Percentiles rank a stretch among this genome's conserved stretches.
These are phyloP conservation scores for Podotricha telesiphe DNA, from an alignment of 2,888 invertebrate species.

Conservation along the genomic window DNA sequence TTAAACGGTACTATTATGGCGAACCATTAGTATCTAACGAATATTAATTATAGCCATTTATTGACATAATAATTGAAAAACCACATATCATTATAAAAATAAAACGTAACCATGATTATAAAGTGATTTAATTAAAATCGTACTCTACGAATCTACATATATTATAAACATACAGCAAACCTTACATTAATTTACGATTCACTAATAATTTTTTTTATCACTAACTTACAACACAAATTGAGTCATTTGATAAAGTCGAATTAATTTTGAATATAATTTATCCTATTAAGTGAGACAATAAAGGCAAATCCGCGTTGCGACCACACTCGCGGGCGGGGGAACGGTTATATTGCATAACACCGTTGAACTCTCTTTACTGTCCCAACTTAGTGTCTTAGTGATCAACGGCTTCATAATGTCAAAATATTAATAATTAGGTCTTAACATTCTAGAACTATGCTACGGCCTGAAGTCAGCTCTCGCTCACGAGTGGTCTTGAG, in stretches of 20 bases:
- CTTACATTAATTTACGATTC: slow-evolving; percentile 59
- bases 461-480: slow-evolving; percentile 33
- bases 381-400: slow-evolving; percentile 42
- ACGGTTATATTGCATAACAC: not conserved
- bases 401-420: slow-evolving; percentile 36
- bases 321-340: not conserved
- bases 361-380: slow-evolving; percentile 53
- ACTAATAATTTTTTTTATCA: slow-evolving; percentile 67
- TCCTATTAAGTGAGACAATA: slow-evolving; percentile 54
- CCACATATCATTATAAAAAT: slow-evolving; percentile 58
- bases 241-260: slow-evolving; percentile 41
- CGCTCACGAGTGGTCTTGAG: slow-evolving; percentile 24
- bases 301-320: slow-evolving; percentile 45
- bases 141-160: slow-evolving; percentile 54
- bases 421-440: slow-evolving; percentile 18
- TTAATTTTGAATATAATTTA: slow-evolving; percentile 40
- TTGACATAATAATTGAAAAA: slow-evolving; percentile 78
- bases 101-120: slow-evolving; percentile 56
- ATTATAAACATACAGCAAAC: slow-evolving; percentile 57
- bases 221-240: slow-evolving; percentile 49
- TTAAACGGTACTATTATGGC: slow-evolving; percentile 64
- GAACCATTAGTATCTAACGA: slow-evolving; percentile 68
- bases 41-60: slow-evolving; percentile 66
- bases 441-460: slow-evolving; percentile 37
- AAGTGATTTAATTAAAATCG: slow-evolving; percentile 51